Conservation (phyloP, 2,888 invertebrate species). For the Drosophila neotestacea region DNA sequence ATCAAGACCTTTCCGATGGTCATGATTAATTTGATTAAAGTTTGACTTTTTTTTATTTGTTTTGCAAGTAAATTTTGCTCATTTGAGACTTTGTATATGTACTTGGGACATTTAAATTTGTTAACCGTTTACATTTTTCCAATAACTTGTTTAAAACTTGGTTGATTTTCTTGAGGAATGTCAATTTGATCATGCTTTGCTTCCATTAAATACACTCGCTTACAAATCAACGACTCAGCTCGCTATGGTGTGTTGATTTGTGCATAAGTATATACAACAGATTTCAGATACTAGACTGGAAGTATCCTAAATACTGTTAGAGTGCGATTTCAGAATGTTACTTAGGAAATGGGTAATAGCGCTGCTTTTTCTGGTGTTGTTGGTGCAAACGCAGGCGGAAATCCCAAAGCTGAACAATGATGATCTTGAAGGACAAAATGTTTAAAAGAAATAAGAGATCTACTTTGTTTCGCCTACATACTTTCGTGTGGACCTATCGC, state of each 20-base stretch:
- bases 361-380: constrained; percentile 18
- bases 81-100: too few relatives aligned
- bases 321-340: constrained; percentile 33
- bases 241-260: constrained; percentile 45
- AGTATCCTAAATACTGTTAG: constrained; percentile 17
- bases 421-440: constrained; percentile 89
- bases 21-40: not conserved
- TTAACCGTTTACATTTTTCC: too few relatives aligned
- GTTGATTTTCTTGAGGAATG: too few relatives aligned
- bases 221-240: constrained; percentile 18
- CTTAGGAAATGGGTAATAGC: constrained; percentile 40
- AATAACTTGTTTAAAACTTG: too few relatives aligned
- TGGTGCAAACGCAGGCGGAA: too few relatives aligned
- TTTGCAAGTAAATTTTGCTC: too few relatives aligned
- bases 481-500: too few relatives aligned
- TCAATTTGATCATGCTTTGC: too few relatives aligned
- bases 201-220: constrained; percentile 3
- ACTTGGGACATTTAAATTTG: too few relatives aligned
- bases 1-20: not conserved
- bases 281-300: constrained; percentile 4
- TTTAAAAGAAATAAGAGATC: constrained; percentile 92
- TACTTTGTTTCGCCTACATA: constrained; percentile 86
- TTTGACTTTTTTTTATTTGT: too few relatives aligned
- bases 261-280: not conserved
- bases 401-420: constrained; percentile 39